These are phyloP conservation scores for Temnothorax curvispinosus DNA, from an alignment of 1,140 invertebrate species.

Conservation along the genomic window DNA sequence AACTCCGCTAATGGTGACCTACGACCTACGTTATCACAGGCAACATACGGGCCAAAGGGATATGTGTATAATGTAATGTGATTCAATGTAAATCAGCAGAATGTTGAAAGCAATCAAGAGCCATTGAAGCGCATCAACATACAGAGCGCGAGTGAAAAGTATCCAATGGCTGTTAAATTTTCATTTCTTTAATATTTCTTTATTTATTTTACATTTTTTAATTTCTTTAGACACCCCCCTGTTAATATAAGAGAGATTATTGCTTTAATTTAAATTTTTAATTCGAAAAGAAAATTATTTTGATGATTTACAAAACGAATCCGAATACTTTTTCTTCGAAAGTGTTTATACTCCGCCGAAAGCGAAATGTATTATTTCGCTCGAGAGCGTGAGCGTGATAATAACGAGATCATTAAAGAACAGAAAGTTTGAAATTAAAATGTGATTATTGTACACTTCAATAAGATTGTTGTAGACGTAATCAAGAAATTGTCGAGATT, in stretches of 20 bases:
- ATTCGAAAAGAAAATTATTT: not conserved
- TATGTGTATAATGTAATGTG: not conserved
- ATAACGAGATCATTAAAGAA: conserved; percentile 1
- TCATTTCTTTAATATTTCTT: not conserved
- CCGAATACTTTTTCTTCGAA: not conserved
- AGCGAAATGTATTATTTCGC: not conserved
- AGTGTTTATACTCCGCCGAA: conserved; percentile 18
- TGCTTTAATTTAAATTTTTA: not conserved
- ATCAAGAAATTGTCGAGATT: conserved; percentile 15
- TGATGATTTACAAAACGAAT: not conserved
- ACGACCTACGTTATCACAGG: not conserved
- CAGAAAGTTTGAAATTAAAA: conserved; percentile 40
- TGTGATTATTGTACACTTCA: conserved; percentile 14
- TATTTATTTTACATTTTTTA: not conserved
- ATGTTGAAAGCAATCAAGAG: conserved; percentile 14
- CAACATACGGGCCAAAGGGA: not conserved
- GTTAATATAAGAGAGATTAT: not conserved
- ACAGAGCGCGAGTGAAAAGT: not conserved
- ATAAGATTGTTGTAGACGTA: not conserved
- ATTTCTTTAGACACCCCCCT: not conserved
- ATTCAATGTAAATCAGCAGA: not conserved
- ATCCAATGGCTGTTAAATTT: not conserved
- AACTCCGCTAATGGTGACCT: conserved; percentile 2
- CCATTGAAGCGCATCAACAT: not conserved
- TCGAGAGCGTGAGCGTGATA: not conserved